Evolutionary conservation across 2,797 vertebrate genomes (phyloP).

Genomic region (Xenopus petersii): DNA sequence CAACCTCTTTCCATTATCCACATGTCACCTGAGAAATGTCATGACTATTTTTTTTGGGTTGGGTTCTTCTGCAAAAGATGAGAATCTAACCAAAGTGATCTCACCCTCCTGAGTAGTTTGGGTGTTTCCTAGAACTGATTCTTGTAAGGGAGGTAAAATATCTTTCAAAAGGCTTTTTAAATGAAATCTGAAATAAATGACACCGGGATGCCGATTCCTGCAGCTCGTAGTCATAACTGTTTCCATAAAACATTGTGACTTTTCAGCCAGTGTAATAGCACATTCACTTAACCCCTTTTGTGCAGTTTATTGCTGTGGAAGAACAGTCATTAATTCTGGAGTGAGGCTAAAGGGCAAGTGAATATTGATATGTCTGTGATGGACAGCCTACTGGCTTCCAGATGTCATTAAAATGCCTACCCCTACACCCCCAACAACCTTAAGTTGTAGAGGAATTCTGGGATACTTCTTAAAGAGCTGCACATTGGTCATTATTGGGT

Average conservation of each 20-base stretch:
- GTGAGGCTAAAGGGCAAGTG: no score
- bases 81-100: slow-evolving; percentile 40
- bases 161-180: slow-evolving; percentile 28
- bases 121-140: slow-evolving; percentile 35
- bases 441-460: no score
- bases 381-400: no score
- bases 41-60: slow-evolving; percentile 34
- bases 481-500: no score
- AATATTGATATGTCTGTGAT: neutral
- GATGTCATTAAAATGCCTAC: neutral
- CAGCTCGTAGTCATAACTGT: neutral
- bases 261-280: neutral
- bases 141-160: slow-evolving; percentile 45
- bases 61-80: slow-evolving; percentile 37
- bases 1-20: slow-evolving; percentile 35
- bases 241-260: neutral
- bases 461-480: no score
- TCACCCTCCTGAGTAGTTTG: slow-evolving; percentile 41
- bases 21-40: slow-evolving; percentile 46
- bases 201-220: neutral
- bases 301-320: no score
- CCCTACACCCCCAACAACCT: no score
- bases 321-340: no score
- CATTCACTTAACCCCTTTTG: no score
- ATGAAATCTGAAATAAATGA: slow-evolving; percentile 20